A percentile compares a stretch with the other conserved stretches of the same genome.
These are phyloP conservation scores for Gymnothorax javanicus DNA, from an alignment of 2,797 vertebrate genomes.

Conservation along the genomic window DNA sequence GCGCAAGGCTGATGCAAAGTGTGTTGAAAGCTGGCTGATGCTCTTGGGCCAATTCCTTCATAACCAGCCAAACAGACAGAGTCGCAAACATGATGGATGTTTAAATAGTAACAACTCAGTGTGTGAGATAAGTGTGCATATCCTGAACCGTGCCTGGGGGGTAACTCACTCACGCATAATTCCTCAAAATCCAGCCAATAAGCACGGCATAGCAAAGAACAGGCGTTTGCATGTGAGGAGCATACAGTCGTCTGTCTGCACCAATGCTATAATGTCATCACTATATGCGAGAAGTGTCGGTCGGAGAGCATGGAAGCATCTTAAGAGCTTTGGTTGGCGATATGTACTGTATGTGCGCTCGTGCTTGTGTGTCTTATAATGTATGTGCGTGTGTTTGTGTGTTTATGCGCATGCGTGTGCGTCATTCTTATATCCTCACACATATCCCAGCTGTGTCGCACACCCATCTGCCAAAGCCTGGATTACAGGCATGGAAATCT, in stretches of 20 bases:
- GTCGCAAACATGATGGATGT: background rate
- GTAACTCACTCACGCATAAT: background rate
- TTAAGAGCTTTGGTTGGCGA: background rate
- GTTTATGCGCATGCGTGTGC: background rate
- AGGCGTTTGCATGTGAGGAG: constrained; percentile 2
- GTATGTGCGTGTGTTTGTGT: background rate
- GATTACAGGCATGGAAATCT: constrained; percentile 18
- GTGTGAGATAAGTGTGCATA: background rate
- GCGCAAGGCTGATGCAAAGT: background rate
- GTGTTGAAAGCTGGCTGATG: background rate
- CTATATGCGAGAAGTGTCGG: background rate
- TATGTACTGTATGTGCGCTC: background rate
- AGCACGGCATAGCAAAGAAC: background rate
- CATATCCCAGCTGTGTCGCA: background rate
- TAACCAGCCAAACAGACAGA: background rate
- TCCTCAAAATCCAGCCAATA: background rate
- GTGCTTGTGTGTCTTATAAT: background rate
- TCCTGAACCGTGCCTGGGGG: background rate
- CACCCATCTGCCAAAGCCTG: constrained; percentile 3
- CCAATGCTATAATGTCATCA: background rate
- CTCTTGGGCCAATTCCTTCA: background rate
- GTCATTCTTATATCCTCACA: background rate
- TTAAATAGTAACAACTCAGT: background rate
- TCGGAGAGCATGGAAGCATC: background rate
- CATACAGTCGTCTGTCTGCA: too few species aligned